Evolutionary conservation across 2,888 invertebrate species (phyloP), one percentile per base, ranked within the genome.

Genomic region (Lypha dubia): DNA sequence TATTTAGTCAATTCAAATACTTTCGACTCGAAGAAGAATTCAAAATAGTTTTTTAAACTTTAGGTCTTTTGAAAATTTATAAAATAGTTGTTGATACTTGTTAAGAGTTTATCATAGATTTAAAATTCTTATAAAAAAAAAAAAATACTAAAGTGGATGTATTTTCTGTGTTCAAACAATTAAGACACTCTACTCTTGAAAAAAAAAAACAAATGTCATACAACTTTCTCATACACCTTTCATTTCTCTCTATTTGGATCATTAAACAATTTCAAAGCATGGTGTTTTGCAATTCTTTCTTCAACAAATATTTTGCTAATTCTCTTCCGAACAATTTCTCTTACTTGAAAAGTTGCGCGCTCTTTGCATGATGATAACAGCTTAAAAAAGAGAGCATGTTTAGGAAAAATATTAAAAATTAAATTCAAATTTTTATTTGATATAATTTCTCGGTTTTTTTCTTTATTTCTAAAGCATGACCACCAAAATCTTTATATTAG

Each of bases 331-430:
- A 44, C 44, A 32, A 28, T 73, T 17, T 13, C 3, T 38, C 17
- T 11, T 11, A 60, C 17, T 77, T 49, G 15, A 77, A 38, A 20
- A 41, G 32, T 51, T n/a, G 4, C 28, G 4, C 28, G 49, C 68
- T 70, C 49, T 80, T 60, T 74, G 80, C 80, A 80, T 80, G 80
- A 80, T 80, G 80, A 13, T 22, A 32, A 32, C 49, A 67, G 60
- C 73, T 53, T 73, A 32, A 17, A 24, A 28, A 17, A 20, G 24
- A 74, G 44, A 65, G 71, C 81, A 76, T 76, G 70, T 67, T 65
- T 41, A 44, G 38, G n/a, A 22, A 51, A 35, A 38, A 76, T 24
- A n/a, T 63, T 60, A 71, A 62, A 28, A 62, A 20, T 67, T 67
- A 9, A 53, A 65, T 71, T 77, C 9, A 15, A 32, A 41, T 73